Conservation (phyloP, 2,113 vertebrate species). For the Oncorhynchus clarkii region DNA sequence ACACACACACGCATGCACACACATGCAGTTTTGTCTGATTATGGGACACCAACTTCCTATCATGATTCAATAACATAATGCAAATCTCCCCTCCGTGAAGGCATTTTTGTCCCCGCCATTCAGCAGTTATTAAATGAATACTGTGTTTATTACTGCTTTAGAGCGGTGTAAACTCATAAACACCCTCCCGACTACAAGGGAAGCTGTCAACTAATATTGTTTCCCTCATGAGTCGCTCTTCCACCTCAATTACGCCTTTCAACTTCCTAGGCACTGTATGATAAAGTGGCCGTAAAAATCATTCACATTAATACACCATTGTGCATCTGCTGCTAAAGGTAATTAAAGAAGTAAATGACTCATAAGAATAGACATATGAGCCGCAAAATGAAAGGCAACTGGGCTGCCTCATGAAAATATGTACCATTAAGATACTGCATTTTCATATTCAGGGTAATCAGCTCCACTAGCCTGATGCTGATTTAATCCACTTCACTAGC, state of each 20-base stretch:
- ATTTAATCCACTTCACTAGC: constrained; percentile 96
- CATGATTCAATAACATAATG: constrained; percentile 80
- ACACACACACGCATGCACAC: constrained; percentile 20
- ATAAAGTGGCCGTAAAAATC: constrained; percentile 99
- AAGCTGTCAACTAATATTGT: constrained; percentile 99
- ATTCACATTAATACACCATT: constrained; percentile 99
- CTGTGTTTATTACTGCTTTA: constrained; percentile 96
- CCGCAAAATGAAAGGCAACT: constrained; percentile 96
- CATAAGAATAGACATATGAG: constrained; percentile 99
- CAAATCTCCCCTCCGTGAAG: constrained; percentile 77
- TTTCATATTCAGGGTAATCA: constrained; percentile 94
- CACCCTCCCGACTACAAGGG: constrained; percentile 93
- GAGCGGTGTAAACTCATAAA: constrained; percentile 98
- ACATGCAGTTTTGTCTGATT: constrained; percentile 36
- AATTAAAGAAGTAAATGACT: constrained; percentile 99
- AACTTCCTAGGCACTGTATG: constrained; percentile 94
- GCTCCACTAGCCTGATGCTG: constrained; percentile 93
- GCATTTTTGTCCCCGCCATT: constrained; percentile 80
- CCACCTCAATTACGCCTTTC: constrained; percentile 99
- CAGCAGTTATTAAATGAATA: constrained; percentile 90
- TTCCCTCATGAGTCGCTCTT: constrained; percentile 95
- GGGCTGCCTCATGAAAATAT: constrained; percentile 96
- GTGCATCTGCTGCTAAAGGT: constrained; percentile 99
- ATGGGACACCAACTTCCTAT: constrained; percentile 69
- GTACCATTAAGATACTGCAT: constrained; percentile 97